Percentiles rank a stretch among this genome's conserved stretches.
phyloP scores from a whole-genome alignment of 1,140 invertebrate genomes.

The Polypedilum pembai region DNA sequence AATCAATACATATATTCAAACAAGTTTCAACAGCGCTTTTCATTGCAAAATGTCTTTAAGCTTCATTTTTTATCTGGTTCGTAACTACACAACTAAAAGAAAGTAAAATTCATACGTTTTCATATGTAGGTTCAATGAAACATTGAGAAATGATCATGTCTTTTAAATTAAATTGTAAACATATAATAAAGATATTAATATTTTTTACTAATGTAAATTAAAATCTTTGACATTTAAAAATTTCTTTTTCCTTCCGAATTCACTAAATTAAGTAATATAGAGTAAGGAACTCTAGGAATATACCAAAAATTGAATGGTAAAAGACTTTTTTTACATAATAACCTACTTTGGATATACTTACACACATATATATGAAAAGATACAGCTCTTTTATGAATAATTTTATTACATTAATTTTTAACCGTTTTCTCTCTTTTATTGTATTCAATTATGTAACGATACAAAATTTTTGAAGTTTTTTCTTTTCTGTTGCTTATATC shows the following conservation, averaged over 20 bases:
- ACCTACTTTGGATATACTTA: slow-evolving; percentile 27
- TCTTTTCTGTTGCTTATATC: neutral
- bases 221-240: neutral
- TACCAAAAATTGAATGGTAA: slow-evolving; percentile 17
- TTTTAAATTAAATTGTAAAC: neutral
- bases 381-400: slow-evolving; percentile 25
- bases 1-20: neutral
- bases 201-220: neutral
- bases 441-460: slow-evolving; percentile 22
- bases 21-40: neutral
- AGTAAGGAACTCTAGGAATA: slow-evolving; percentile 14
- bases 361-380: slow-evolving; percentile 19
- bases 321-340: slow-evolving; percentile 23
- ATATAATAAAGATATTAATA: neutral
- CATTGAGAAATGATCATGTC: neutral
- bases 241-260: neutral
- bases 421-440: slow-evolving; percentile 27
- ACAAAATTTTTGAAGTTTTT: slow-evolving; percentile 16
- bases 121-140: slow-evolving; percentile 5
- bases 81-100: slow-evolving; percentile 7
- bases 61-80: neutral
- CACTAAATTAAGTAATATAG: neutral
- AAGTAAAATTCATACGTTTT: neutral
- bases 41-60: neutral
- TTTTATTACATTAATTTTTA: slow-evolving; percentile 27